Conservation (phyloP, 2,113 vertebrate species). For the Eurypyga helias region DNA sequence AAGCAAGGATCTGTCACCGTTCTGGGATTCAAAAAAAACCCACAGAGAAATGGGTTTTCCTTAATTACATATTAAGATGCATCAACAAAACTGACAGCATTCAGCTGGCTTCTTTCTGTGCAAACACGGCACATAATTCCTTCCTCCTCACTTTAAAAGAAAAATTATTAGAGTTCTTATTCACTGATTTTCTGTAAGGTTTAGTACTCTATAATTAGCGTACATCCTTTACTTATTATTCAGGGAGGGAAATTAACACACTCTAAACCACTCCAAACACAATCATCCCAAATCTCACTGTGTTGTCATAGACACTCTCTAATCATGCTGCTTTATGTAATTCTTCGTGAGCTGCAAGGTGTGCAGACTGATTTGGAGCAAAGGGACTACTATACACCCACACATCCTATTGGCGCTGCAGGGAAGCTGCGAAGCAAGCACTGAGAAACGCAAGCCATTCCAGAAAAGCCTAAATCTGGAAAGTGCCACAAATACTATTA, state of each 20-base stretch:
- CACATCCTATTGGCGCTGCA: neutral
- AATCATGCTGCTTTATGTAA: neutral
- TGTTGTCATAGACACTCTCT: neutral
- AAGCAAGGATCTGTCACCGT: neutral
- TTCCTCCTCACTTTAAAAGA: neutral
- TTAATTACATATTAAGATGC: neutral
- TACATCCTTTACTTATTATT: neutral
- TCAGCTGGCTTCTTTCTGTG: neutral
- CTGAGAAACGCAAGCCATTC: slow-evolving; percentile 22
- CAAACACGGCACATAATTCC: neutral
- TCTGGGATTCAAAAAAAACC: neutral
- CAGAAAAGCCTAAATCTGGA: slow-evolving; percentile 12
- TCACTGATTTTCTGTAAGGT: neutral
- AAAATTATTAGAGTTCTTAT: neutral
- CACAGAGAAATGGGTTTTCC: neutral
- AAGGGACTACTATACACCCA: neutral
- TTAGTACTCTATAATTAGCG: neutral
- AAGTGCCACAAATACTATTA: neutral
- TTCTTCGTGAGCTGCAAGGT: neutral
- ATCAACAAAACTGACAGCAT: neutral
- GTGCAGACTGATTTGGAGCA: slow-evolving; percentile 24
- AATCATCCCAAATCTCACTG: neutral
- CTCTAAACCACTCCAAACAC: neutral
- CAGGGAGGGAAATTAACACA: neutral
- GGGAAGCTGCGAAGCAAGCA: slow-evolving; percentile 55